Evolutionary conservation across 1,140 invertebrate species (phyloP).

Genomic region (Leptonema lineaticorne): DNA sequence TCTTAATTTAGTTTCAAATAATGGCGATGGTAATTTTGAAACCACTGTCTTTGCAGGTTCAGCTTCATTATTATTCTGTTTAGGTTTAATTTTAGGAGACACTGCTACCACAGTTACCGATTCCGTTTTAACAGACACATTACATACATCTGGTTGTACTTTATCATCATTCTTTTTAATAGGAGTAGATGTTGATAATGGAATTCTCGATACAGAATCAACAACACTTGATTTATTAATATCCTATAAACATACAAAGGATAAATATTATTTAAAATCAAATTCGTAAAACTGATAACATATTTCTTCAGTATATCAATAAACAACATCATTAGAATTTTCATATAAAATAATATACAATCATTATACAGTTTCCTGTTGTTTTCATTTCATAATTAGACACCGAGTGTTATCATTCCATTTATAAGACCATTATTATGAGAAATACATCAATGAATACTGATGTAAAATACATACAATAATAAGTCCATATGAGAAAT

Average conservation of each 20-base stretch:
- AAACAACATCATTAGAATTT: too few species aligned
- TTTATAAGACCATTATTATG: too few species aligned
- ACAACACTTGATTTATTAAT: constrained; percentile 42
- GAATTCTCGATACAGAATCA: constrained; percentile 45
- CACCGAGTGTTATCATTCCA: too few species aligned
- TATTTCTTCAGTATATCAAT: too few species aligned
- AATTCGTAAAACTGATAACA: too few species aligned
- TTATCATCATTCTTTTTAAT: constrained; percentile 42
- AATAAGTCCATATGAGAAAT: too few species aligned
- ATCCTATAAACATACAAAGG: too few species aligned
- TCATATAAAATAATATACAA: too few species aligned
- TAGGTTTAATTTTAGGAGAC: constrained; percentile 47
- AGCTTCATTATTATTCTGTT: constrained; percentile 8
- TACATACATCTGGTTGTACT: constrained; percentile 36
- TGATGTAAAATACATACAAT: background rate
- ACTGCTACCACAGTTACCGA: constrained; percentile 50
- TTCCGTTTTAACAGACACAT: constrained; percentile 31
- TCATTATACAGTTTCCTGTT: too few species aligned
- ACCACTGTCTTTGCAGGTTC: constrained; percentile 26
- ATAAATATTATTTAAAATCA: too few species aligned
- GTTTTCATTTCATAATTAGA: too few species aligned
- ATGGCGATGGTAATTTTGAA: constrained; percentile 36
- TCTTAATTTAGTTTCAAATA: constrained; percentile 37
- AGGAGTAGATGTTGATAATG: constrained; percentile 52
- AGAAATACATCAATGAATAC: too few species aligned